Percentiles rank a stretch among this genome's conserved stretches.
Conservation (phyloP, 1,140 invertebrate species). For the Teleopsis dalmanni region DNA sequence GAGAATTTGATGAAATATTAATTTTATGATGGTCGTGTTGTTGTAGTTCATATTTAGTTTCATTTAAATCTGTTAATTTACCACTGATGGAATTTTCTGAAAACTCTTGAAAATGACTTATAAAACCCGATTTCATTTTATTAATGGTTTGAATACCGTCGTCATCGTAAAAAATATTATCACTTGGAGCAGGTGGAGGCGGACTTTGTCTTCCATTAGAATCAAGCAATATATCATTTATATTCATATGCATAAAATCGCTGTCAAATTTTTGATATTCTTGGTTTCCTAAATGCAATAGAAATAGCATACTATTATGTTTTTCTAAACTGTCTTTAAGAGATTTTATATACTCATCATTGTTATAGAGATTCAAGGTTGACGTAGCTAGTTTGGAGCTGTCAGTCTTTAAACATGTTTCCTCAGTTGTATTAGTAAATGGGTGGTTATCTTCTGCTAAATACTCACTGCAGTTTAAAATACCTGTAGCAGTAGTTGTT, state of each 20-base stretch:
- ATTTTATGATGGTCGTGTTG: no score
- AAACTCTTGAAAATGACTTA: not conserved
- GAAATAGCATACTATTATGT: constrained; percentile 41
- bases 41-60: not conserved
- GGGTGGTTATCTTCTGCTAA: not conserved
- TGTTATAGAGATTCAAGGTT: constrained; percentile 27
- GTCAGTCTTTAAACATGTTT: not conserved
- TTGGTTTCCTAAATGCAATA: constrained; percentile 40
- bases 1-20: constrained; percentile 51
- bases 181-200: constrained; percentile 67
- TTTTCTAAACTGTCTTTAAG: constrained; percentile 34
- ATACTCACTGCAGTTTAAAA: not conserved
- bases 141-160: not conserved
- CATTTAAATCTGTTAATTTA: no score
- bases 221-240: constrained; percentile 22
- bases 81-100: constrained; percentile 3
- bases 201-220: constrained; percentile 55
- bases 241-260: constrained; percentile 12
- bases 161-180: constrained; percentile 10
- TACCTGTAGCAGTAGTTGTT: no score
- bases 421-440: not conserved
- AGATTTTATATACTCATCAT: constrained; percentile 41
- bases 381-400: not conserved
- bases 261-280: constrained; percentile 18
- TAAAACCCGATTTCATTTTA: not conserved